Evolutionary conservation across 2,113 vertebrate species (phyloP).

Genomic region (Esox niger): DNA sequence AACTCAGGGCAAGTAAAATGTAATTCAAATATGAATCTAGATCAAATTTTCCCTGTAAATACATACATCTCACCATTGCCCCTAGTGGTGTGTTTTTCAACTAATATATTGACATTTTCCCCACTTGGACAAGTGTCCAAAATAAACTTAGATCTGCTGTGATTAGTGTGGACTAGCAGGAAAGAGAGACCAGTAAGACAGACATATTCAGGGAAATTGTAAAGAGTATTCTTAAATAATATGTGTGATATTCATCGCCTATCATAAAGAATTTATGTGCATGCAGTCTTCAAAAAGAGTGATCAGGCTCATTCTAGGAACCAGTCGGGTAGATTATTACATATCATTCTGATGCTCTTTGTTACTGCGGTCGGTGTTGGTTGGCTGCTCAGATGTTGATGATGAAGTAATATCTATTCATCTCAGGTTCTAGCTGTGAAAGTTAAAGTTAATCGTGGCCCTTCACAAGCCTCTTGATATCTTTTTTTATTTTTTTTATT

Average conservation of each 20-base stretch:
- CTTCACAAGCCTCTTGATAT: constrained; percentile 27
- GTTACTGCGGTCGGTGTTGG: constrained; percentile 38
- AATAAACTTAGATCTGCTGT: too few relatives aligned
- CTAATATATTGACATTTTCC: too few relatives aligned
- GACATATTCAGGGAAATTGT: constrained; percentile 45
- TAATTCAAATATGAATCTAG: too few relatives aligned
- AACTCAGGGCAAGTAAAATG: too few relatives aligned
- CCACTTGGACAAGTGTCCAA: too few relatives aligned
- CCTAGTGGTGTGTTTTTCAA: too few relatives aligned
- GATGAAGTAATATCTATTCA: constrained; percentile 46
- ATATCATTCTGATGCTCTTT: constrained; percentile 42
- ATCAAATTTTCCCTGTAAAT: too few relatives aligned
- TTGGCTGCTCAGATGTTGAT: constrained; percentile 48
- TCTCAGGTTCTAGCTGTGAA: constrained; percentile 34
- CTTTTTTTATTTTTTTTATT: constrained; percentile 22
- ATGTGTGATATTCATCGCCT: constrained; percentile 48
- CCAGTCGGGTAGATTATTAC: constrained; percentile 52
- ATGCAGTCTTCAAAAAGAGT: constrained; percentile 48
- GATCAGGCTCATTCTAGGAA: constrained; percentile 43
- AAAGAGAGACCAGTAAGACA: constrained; percentile 27
- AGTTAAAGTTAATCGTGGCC: constrained; percentile 23
- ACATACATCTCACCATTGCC: too few relatives aligned
- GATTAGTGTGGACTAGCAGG: too few relatives aligned
- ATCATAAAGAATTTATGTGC: constrained; percentile 60
- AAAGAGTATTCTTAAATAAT: constrained; percentile 59